These are phyloP conservation scores for Craniophora ligustri DNA, from an alignment of 2,888 invertebrate species.

Conservation along the genomic window DNA sequence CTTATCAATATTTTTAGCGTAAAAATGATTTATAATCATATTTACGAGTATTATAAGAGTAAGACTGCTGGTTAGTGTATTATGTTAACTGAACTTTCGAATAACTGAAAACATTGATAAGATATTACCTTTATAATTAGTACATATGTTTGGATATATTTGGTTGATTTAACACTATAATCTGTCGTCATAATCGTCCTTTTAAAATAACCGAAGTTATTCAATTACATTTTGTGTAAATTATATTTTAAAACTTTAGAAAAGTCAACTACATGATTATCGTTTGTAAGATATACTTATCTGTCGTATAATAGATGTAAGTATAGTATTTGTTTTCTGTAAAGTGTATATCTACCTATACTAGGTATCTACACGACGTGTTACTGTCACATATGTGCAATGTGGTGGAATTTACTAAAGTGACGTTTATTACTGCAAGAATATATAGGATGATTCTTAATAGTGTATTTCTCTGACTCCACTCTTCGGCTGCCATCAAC, in stretches of 20 bases:
- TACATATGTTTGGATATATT: constrained; percentile 2
- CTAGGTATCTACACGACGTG: constrained; percentile 6
- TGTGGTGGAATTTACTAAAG: constrained; percentile 30
- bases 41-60: constrained; percentile 19
- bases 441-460: no score
- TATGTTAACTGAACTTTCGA: constrained; percentile 11
- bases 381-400: constrained; percentile 8
- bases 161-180: constrained; percentile 1
- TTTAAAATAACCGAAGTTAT: not conserved
- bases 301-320: constrained; percentile 20
- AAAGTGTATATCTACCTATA: constrained; percentile 2
- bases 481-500: no score
- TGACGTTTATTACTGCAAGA: constrained; percentile 14
- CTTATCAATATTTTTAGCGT: constrained; percentile 28
- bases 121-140: constrained; percentile 1
- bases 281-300: constrained; percentile 13
- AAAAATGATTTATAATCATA: constrained; percentile 10
- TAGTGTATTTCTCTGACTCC: no score
- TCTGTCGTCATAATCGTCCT: constrained; percentile 1
- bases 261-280: constrained; percentile 21
- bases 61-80: constrained; percentile 38
- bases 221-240: constrained; percentile 7
- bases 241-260: not conserved
- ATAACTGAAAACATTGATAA: constrained; percentile 32
- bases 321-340: constrained; percentile 24